Conservation (phyloP, 2,113 vertebrate genomes). For the Cyphomyrus plagiostoma region DNA sequence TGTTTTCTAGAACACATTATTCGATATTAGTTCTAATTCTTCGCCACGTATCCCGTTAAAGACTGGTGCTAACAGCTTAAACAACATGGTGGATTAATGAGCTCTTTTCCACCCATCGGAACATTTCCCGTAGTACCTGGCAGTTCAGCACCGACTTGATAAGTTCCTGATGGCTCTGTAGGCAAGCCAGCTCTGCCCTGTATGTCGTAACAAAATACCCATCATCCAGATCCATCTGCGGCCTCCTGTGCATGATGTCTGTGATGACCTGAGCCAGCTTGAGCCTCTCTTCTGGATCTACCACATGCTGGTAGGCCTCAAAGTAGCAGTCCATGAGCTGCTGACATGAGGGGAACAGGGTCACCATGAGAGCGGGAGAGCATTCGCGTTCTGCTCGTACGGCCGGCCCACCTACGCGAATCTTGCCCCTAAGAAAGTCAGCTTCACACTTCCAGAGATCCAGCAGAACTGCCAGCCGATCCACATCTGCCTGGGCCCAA, state of each 20-base stretch:
- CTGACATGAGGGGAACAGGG: not conserved
- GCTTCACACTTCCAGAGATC: slow-evolving; percentile 67
- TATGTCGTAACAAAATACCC: slow-evolving; percentile 56
- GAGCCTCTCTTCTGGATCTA: slow-evolving; percentile 59
- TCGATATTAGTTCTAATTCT: not conserved
- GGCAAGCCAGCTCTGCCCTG: slow-evolving; percentile 49
- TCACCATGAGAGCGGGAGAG: not conserved
- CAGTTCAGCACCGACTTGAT: slow-evolving; percentile 48
- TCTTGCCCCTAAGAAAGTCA: slow-evolving; percentile 57
- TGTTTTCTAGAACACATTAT: not conserved
- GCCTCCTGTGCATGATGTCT: slow-evolving; percentile 53
- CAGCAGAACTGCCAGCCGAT: slow-evolving; percentile 55
- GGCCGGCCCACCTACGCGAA: slow-evolving; percentile 47
- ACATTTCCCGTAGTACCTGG: slow-evolving; percentile 45
- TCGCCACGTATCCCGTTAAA: not conserved
- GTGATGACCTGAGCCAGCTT: slow-evolving; percentile 56
- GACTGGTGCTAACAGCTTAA: not conserved
- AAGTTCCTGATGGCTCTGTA: slow-evolving; percentile 59
- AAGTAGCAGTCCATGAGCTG: slow-evolving; percentile 67
- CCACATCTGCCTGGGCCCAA: slow-evolving; percentile 44
- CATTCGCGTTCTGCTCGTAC: not conserved
- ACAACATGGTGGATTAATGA: not conserved
- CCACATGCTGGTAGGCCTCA: slow-evolving; percentile 62
- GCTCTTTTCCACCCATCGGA: not conserved
- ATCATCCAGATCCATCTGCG: slow-evolving; percentile 56